phyloP scores from a whole-genome alignment of 2,113 vertebrate genomes.

The Thymallus thymallus region DNA sequence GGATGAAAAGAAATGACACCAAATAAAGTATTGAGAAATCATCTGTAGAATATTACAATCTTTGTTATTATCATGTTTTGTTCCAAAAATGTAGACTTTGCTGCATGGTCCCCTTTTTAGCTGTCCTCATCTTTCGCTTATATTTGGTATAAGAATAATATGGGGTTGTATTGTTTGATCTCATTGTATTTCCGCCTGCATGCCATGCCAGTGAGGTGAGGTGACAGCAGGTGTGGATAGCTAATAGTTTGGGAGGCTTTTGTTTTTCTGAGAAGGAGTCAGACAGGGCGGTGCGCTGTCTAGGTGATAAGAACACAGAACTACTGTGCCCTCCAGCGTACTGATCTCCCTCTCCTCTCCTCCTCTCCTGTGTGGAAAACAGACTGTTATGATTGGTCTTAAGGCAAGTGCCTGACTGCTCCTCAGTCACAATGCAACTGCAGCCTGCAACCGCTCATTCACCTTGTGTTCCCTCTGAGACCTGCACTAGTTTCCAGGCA shows the following conservation, averaged over 20 bases:
- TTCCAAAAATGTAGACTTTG: too few relatives aligned
- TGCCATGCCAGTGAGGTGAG: slow-evolving; percentile 45
- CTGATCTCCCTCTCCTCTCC: slow-evolving; percentile 48
- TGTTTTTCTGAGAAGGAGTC: slow-evolving; percentile 60
- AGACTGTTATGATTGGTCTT: slow-evolving; percentile 68
- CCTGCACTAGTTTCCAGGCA: slow-evolving; percentile 78
- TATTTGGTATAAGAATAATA: slow-evolving; percentile 11
- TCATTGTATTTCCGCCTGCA: slow-evolving; percentile 40
- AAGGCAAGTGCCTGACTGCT: slow-evolving; percentile 61
- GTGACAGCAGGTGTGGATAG: slow-evolving; percentile 59
- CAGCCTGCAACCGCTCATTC: slow-evolving; percentile 64
- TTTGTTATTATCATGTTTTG: slow-evolving; percentile 7
- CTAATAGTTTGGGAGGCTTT: slow-evolving; percentile 59
- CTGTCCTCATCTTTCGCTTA: slow-evolving; percentile 61
- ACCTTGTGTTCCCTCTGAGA: slow-evolving; percentile 75
- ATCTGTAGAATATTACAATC: slow-evolving; percentile 27
- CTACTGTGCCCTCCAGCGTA: slow-evolving; percentile 64
- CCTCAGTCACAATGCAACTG: slow-evolving; percentile 53
- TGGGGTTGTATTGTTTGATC: slow-evolving; percentile 50
- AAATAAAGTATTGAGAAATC: slow-evolving; percentile 12
- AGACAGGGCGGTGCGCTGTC: slow-evolving; percentile 68
- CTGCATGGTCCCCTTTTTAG: slow-evolving; percentile 15
- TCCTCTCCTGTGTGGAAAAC: slow-evolving; percentile 43
- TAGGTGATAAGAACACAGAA: slow-evolving; percentile 67
- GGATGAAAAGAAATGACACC: slow-evolving; percentile 42